Evolutionary conservation across 2,797 vertebrate species (phyloP), one percentile per base, ranked within the genome.

Genomic region (Malacoctenus gilli): DNA sequence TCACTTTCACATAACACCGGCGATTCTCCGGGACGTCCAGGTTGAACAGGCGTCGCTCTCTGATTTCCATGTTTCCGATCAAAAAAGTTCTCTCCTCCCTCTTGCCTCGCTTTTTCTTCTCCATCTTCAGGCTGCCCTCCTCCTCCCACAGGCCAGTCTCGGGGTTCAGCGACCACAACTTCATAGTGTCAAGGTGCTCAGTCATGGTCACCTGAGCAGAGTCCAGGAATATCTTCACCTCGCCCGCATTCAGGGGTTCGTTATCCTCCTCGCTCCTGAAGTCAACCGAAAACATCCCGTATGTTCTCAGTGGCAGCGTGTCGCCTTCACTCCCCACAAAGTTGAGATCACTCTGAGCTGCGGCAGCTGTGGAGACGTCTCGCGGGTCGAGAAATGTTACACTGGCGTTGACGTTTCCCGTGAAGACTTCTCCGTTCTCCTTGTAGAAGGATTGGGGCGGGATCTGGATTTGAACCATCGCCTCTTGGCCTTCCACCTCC

Each of bases 281-380:
- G 75, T 99, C 97, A 68, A 99, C 92, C 0, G 97, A 98, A 77
- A 99, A 99, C 97, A 99, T 99, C 48, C 97, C 97, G 0, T 99
- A 99, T 0, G 97, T 99, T 71, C 96, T 93, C 59, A 99, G 91
- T 0, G 97, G 96, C 30, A 98, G 82, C 13, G 93, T 89, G 0
- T 99, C 96, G 1, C 97, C 97, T 66, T 98, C 95, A 0, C 92
- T 89, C 0, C 90, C 93, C 8, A 99, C 82, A 60, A 95, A 99
- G 71, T 94, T 98, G 37, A 99, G 91, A 86, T 99, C 97, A 21
- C 96, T 99, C 85, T 95, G 96, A 60, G 94, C 93, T 42, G 92
- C 94, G 1, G 92, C 62, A 16, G 95, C 95, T 1, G 89, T 91
- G 20, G 96, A 94, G 22, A 97, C 65, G 7, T 98, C 93, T 79